Evolutionary conservation across 2,888 invertebrate species (phyloP).

Genomic region (Quadroppia sp.): DNA sequence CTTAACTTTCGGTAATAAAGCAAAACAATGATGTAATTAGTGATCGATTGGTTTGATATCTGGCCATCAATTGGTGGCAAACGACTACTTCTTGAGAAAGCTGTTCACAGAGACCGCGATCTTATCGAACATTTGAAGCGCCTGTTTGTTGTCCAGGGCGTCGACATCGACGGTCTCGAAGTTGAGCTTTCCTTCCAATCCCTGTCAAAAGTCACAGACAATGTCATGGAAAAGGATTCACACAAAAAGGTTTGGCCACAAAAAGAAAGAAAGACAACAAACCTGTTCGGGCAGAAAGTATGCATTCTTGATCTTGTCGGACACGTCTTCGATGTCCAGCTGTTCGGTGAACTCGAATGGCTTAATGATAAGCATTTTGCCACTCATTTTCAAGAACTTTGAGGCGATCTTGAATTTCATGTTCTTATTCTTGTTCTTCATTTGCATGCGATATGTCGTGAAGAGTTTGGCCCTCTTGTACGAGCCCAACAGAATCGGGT

Average conservation of each 20-base stretch:
- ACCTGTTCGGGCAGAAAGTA: not conserved
- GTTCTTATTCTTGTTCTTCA: not conserved
- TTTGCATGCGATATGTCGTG: not conserved
- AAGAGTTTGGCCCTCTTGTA: not conserved
- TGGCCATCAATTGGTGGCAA: too few species aligned
- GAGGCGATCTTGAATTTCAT: not conserved
- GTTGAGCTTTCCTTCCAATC: slow-evolving; percentile 4
- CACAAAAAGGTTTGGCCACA: not conserved
- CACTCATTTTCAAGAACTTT: slow-evolving; percentile 2
- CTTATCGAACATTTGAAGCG: too few species aligned
- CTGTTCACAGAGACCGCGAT: too few species aligned
- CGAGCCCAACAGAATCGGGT: not conserved
- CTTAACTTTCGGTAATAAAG: too few species aligned
- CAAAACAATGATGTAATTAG: too few species aligned
- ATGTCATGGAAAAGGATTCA: not conserved
- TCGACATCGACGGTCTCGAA: not conserved
- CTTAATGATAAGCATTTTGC: slow-evolving; percentile 10
- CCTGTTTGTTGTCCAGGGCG: too few species aligned
- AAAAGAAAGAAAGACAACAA: not conserved
- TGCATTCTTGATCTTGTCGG: not conserved
- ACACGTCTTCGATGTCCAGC: not conserved
- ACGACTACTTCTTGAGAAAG: too few species aligned
- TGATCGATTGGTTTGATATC: too few species aligned
- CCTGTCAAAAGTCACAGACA: not conserved
- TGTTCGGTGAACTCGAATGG: not conserved